phyloP scores from a whole-genome alignment of 2,113 vertebrate genomes.

The Rousettus leschenaultii region DNA sequence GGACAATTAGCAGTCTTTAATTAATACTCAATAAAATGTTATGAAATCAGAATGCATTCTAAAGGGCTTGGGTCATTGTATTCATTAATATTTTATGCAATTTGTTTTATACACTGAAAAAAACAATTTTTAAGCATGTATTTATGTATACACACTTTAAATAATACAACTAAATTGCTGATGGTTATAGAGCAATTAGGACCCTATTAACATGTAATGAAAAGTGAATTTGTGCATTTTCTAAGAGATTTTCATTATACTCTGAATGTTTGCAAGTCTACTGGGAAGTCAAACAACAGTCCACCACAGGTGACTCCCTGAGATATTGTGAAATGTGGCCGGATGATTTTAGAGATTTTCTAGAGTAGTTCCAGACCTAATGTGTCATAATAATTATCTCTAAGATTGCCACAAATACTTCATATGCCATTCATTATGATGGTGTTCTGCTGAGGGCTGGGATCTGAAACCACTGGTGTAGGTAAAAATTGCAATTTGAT shows the following conservation, averaged over 20 bases:
- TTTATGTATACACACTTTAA: conserved; percentile 70
- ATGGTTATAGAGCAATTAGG: conserved; percentile 71
- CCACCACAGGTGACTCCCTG: neutral
- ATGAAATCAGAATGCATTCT: conserved; percentile 32
- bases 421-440: neutral
- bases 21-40: conserved; percentile 53
- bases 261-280: conserved; percentile 32
- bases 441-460: neutral
- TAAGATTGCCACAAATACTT: neutral
- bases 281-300: conserved; percentile 41
- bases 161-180: conserved; percentile 74
- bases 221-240: conserved; percentile 69
- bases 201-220: conserved; percentile 70
- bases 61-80: conserved; percentile 1
- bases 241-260: conserved; percentile 70
- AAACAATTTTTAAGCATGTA: conserved; percentile 57
- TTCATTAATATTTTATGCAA: conserved; percentile 60
- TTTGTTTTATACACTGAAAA: conserved; percentile 33
- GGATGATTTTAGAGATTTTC: neutral
- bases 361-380: neutral
- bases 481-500: neutral
- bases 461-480: neutral
- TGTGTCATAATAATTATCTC: neutral
- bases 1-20: conserved; percentile 49
- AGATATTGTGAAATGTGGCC: conserved; percentile 9